These are phyloP conservation scores for Origma solitaria DNA, from an alignment of 2,113 vertebrate genomes.

Conservation along the genomic window DNA sequence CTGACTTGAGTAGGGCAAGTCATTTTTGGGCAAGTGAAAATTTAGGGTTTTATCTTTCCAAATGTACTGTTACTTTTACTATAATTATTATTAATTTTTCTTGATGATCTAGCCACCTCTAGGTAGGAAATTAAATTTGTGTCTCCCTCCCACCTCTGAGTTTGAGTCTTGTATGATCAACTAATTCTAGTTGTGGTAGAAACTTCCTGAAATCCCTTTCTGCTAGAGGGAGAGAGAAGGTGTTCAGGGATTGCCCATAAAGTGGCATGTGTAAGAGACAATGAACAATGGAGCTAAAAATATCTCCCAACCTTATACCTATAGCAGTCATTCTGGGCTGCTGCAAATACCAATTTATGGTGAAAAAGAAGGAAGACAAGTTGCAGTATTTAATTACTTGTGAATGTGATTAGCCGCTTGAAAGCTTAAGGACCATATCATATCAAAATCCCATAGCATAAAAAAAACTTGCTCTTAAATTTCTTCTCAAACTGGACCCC, in stretches of 20 bases:
- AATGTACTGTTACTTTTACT: neutral
- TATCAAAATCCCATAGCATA: neutral
- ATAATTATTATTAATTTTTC: neutral
- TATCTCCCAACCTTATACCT: neutral
- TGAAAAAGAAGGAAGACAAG: neutral
- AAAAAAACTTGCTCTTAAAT: slow-evolving; percentile 12
- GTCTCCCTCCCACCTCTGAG: neutral
- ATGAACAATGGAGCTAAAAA: slow-evolving; percentile 4
- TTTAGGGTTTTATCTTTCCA: neutral
- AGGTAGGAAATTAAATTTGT: neutral
- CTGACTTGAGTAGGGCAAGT: neutral
- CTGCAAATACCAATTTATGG: slow-evolving; percentile 5
- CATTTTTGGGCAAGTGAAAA: neutral
- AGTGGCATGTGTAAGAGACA: neutral
- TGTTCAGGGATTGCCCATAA: neutral
- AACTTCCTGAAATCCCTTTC: neutral
- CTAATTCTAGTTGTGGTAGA: neutral
- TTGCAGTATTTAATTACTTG: slow-evolving; percentile 29
- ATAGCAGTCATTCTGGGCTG: neutral
- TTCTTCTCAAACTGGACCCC: neutral
- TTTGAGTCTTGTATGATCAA: neutral
- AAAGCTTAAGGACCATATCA: neutral
- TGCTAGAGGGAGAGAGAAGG: neutral
- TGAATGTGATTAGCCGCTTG: neutral
- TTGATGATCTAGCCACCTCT: neutral